A percentile compares a stretch with the other conserved stretches of the same genome.
phyloP scores from a whole-genome alignment of 2,888 invertebrate genomes.

The Lycaena phlaeas region DNA sequence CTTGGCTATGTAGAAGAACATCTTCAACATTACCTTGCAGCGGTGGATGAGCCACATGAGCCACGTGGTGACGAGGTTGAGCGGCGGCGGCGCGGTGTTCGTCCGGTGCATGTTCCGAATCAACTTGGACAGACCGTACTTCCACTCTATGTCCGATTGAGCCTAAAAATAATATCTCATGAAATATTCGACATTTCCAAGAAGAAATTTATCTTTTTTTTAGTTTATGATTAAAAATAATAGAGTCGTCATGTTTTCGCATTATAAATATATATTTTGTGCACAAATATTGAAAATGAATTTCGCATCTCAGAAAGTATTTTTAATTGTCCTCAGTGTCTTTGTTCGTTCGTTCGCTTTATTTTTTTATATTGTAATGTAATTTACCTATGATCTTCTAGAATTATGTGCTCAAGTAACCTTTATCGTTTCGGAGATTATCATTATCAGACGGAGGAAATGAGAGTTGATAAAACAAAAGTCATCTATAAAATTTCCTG shows the following conservation, averaged over 20 bases:
- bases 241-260: no score
- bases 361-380: neutral
- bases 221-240: neutral
- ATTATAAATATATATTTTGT: no score
- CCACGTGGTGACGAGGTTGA: conserved; percentile 97
- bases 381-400: no score
- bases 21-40: conserved; percentile 85
- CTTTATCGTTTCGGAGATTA: neutral
- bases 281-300: neutral
- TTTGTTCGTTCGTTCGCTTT: no score
- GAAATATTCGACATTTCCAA: no score
- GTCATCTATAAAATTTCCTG: neutral
- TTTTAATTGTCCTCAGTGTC: no score
- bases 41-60: conserved; percentile 86
- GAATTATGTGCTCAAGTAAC: no score
- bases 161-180: conserved; percentile 76
- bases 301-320: no score
- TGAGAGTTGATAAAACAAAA: neutral
- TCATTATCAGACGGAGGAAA: neutral
- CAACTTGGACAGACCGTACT: conserved; percentile 97
- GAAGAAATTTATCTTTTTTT: no score
- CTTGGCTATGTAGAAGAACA: no score
- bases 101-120: conserved; percentile 99
- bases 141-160: conserved; percentile 99
- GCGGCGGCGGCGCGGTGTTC: conserved; percentile 96